Evolutionary conservation across 92 coral and sea anemone genomes (phyloP), one percentile per base, ranked within the genome.

Genomic region (Parazoanthus darwini): DNA sequence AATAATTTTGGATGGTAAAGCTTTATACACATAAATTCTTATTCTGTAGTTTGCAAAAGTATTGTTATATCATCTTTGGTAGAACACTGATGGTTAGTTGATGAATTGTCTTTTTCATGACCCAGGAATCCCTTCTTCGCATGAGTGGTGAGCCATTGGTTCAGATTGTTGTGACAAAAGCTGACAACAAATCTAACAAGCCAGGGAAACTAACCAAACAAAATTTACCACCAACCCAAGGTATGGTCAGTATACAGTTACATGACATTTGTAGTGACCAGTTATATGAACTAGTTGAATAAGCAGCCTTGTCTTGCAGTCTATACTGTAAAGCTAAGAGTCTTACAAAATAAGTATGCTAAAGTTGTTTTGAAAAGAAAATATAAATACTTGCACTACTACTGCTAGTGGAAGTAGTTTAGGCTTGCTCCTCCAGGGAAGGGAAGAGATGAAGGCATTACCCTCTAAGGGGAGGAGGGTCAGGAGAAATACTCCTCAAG

Each of bases 91-190:
- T 0, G n/a, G 56, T 16, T 63, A 63, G 43, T 56, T 5, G 6
- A 15, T 44, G 20, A 13, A 25, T 5, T 25, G 2, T 9, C 58
- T 37, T 42, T 43, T 33, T 43, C 10, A 6, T 74, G 11, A 79
- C 8, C 39, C 44, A 84, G 87, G 87, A 84, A 23, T 71, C 87
- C 6, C 87, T 84, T 44, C 87, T 84, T 33, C 79, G 68, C 18
- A 84, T 71, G 87, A 84, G 79, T 71, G 87, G 87, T 25, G 87
- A 84, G 78, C 87, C 87, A 2, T 68, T 71, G 66, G 87, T 84
- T 84, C 78, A 84, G 33, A 84, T 84, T 70, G 87, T 84, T 84
- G 79, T 84, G 13, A 68, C 87, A 44, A 84, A 84, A 84, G 79
- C 70, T 29, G 87, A 71, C 23, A 56, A 25, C 4, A 70, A 84